phyloP scores from a whole-genome alignment of 2,797 vertebrate species.

The Acrossocheilus fasciatus region DNA sequence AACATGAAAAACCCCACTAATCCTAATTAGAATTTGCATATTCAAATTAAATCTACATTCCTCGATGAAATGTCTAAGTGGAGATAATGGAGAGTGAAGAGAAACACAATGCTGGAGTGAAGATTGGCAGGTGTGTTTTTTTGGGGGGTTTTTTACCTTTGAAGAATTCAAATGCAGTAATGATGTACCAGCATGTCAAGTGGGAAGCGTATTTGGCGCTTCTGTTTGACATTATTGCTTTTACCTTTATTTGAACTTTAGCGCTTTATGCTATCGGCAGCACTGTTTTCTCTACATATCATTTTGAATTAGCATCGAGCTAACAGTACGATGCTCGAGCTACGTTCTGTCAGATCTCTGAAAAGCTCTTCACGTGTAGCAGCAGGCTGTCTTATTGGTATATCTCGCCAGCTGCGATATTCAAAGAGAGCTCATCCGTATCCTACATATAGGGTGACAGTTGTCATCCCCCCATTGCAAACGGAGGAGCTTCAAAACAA shows the following conservation, averaged over 20 bases:
- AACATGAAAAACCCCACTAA: constrained; percentile 26
- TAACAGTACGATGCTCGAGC: neutral
- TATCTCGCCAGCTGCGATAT: constrained; percentile 33
- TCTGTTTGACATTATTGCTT: constrained; percentile 20
- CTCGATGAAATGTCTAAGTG: constrained; percentile 38
- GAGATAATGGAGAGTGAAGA: constrained; percentile 48
- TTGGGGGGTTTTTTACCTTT: neutral
- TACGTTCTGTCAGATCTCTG: constrained; percentile 30
- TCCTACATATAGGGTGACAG: constrained; percentile 38
- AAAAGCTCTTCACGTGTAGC: constrained; percentile 15
- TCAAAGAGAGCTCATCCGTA: constrained; percentile 37
- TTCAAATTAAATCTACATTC: constrained; percentile 57
- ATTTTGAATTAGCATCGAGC: constrained; percentile 18
- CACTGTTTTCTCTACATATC: constrained; percentile 13
- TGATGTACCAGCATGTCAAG: constrained; percentile 27
- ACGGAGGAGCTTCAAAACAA: constrained; percentile 6
- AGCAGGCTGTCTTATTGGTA: constrained; percentile 46
- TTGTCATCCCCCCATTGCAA: neutral
- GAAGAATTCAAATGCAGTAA: constrained; percentile 38
- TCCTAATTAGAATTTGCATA: constrained; percentile 62
- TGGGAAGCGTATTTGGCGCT: neutral
- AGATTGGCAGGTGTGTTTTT: constrained; percentile 47
- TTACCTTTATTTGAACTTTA: constrained; percentile 54
- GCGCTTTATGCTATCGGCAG: constrained; percentile 6
- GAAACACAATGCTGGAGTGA: constrained; percentile 30